Evolutionary conservation across 2,888 invertebrate species (phyloP).

Genomic region (Nemotelus nigrinus): DNA sequence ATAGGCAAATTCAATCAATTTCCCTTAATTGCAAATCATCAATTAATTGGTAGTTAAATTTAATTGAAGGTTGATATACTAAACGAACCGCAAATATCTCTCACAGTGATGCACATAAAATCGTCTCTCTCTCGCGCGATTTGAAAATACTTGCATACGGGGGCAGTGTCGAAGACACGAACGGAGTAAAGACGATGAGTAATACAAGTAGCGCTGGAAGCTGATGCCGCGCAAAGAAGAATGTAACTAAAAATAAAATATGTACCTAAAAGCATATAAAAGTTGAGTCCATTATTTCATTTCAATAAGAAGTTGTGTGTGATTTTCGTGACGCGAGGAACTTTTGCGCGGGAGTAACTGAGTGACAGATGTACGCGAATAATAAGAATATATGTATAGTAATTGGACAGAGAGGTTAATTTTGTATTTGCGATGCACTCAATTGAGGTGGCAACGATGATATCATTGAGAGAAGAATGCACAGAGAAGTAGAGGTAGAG

Average conservation of each 20-base stretch:
- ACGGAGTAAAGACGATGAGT: background rate
- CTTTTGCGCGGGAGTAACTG: too few species aligned
- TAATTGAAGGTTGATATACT: conserved; percentile 36
- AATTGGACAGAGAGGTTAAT: background rate
- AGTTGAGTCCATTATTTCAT: background rate
- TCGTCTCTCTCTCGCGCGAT: too few species aligned
- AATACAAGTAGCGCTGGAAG: background rate
- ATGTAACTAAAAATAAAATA: background rate
- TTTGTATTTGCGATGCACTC: background rate
- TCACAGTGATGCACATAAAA: too few species aligned
- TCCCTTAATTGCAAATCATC: conserved; percentile 39
- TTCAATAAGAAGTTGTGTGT: background rate
- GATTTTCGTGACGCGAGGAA: background rate
- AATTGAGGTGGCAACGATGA: background rate
- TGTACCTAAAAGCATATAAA: too few species aligned
- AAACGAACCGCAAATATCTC: background rate
- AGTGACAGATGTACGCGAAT: too few species aligned
- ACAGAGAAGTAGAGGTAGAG: too few species aligned
- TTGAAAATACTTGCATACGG: background rate
- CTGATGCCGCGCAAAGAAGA: background rate
- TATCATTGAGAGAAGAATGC: background rate
- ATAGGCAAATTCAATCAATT: conserved; percentile 8
- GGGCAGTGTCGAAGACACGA: background rate
- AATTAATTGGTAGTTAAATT: conserved; percentile 37
- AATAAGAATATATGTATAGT: background rate